Evolutionary conservation across 2,797 vertebrate species (phyloP).

Genomic region (Eupleurogrammus muticus): DNA sequence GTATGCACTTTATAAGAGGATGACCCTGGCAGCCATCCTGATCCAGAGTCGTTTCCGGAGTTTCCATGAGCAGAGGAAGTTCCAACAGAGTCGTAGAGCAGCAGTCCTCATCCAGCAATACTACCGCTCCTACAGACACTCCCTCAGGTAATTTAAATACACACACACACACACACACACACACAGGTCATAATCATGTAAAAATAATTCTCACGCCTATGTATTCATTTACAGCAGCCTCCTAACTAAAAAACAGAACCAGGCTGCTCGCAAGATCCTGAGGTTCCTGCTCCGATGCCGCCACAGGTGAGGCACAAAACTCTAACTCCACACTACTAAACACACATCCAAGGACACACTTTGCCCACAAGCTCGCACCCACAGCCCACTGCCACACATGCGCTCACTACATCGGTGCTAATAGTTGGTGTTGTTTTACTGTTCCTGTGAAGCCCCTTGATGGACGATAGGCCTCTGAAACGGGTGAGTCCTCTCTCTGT

Average conservation of each 20-base stretch:
- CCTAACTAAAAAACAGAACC: conserved; percentile 98
- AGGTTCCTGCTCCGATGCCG: conserved; percentile 98
- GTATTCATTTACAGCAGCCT: conserved; percentile 90
- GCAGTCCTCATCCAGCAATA: conserved; percentile 99
- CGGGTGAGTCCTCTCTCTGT: conserved; percentile 91
- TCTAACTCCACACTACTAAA: conserved; percentile 6
- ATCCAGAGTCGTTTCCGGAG: conserved; percentile 99
- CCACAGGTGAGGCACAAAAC: conserved; percentile 90
- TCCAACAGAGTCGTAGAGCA: conserved; percentile 97
- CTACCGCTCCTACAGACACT: conserved; percentile 97
- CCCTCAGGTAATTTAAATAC: conserved; percentile 81
- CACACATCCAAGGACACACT: conserved; percentile 37
- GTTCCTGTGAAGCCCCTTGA: conserved; percentile 98
- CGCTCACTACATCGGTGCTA: conserved; percentile 87
- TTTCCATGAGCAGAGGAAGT: conserved; percentile 97
- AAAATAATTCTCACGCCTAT: conserved; percentile 12
- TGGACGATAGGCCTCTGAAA: conserved; percentile 99
- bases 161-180: conserved; percentile 14
- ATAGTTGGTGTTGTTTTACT: conserved; percentile 99
- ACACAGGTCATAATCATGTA: conserved; percentile 1
- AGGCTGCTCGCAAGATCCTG: conserved; percentile 99
- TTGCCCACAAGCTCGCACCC: conserved; percentile 24
- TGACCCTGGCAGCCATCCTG: conserved; percentile 99
- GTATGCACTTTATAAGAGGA: conserved; percentile 99
- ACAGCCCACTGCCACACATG: conserved; percentile 67